These are phyloP conservation scores for Glandiceps talaboti DNA, from an alignment of 53 echinoderm and acorn worm genomes.

Conservation along the genomic window DNA sequence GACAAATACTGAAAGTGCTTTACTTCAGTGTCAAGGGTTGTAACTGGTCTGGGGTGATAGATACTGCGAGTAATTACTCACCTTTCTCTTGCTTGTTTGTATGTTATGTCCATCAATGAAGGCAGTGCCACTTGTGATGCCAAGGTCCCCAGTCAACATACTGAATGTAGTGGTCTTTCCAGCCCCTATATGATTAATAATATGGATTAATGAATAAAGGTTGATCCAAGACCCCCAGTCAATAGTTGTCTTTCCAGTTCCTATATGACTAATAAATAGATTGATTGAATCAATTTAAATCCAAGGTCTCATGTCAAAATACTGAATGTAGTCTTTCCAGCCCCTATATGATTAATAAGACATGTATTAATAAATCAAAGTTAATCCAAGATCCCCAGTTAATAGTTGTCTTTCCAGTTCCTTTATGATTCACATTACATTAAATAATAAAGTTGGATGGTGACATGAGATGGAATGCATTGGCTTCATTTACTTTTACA, in stretches of 20 bases:
- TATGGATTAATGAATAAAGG: neutral
- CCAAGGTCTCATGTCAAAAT: slow-evolving; percentile 84
- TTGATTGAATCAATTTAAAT: no score
- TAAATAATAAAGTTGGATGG: no score
- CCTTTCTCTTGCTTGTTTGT: slow-evolving; percentile 63
- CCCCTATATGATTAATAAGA: slow-evolving; percentile 34
- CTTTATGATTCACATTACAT: no score
- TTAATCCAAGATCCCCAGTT: neutral
- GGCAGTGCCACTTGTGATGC: slow-evolving; percentile 75
- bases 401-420: neutral
- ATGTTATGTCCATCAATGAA: slow-evolving; percentile 89
- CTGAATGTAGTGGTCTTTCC: slow-evolving; percentile 95
- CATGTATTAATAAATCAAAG: neutral
- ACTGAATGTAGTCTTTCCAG: slow-evolving; percentile 85
- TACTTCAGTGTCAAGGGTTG: neutral
- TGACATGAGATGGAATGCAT: no score
- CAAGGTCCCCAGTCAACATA: slow-evolving; percentile 84
- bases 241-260: neutral
- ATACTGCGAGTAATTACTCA: slow-evolving; percentile 4
- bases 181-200: slow-evolving; percentile 70
- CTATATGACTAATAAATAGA: no score
- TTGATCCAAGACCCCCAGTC: neutral
- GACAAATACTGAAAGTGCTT: no score
- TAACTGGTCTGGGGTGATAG: neutral
- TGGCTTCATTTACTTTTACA: no score